Percentiles rank a stretch among this genome's conserved stretches.
phyloP scores from a whole-genome alignment of 2,113 vertebrate species.

The Xyrauchen texanus region DNA sequence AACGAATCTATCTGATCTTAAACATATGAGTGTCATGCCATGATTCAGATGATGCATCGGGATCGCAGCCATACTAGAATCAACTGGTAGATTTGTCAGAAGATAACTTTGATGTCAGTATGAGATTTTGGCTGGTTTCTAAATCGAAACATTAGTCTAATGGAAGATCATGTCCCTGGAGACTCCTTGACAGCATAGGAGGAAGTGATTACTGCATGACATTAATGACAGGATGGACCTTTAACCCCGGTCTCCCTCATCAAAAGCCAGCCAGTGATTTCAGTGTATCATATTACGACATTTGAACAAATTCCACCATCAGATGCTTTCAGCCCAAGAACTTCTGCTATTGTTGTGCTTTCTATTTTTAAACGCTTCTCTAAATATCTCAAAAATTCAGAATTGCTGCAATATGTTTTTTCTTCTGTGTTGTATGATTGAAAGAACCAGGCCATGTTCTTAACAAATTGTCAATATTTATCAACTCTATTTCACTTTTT shows the following conservation, averaged over 20 bases:
- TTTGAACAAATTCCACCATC: constrained; percentile 11
- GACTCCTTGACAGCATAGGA: constrained; percentile 14
- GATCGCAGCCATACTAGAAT: constrained; percentile 16
- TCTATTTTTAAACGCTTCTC: constrained; percentile 14
- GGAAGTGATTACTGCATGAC: constrained; percentile 17
- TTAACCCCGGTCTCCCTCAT: background rate
- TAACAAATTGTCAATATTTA: no score
- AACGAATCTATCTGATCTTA: constrained; percentile 47
- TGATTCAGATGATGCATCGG: background rate
- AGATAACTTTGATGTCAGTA: background rate
- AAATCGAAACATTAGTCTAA: background rate
- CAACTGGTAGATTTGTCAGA: constrained; percentile 6
- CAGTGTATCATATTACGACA: background rate
- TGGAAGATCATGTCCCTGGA: background rate
- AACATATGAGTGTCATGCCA: constrained; percentile 32
- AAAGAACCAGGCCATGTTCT: no score
- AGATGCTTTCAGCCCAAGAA: constrained; percentile 2
- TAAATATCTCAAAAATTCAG: no score
- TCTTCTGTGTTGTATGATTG: no score
- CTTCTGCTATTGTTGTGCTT: background rate
- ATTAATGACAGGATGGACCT: constrained; percentile 27
- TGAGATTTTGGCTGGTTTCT: background rate
- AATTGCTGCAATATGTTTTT: no score
- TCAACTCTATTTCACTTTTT: no score
- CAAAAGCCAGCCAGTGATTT: background rate